These are phyloP conservation scores for Strigops habroptila DNA, from an alignment of 2,113 vertebrate genomes.

Conservation along the genomic window DNA sequence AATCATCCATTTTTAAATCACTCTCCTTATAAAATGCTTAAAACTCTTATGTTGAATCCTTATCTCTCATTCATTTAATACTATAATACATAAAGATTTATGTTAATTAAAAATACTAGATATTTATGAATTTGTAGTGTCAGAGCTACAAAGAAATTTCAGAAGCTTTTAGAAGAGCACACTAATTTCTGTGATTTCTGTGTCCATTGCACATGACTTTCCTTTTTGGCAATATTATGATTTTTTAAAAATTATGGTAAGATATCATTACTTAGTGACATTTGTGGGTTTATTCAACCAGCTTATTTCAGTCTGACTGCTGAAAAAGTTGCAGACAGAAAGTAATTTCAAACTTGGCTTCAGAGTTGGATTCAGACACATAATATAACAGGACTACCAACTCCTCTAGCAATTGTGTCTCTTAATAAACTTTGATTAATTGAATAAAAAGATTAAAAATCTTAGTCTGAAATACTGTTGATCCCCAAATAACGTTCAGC, in stretches of 20 bases:
- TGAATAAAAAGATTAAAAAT: neutral
- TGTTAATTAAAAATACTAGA: neutral
- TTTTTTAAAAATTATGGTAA: neutral
- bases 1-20: neutral
- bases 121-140: neutral
- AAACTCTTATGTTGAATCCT: neutral
- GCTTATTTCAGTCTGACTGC: neutral
- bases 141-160: neutral
- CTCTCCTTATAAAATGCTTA: neutral
- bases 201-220: neutral
- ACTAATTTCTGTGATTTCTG: neutral
- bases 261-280: neutral
- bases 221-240: neutral
- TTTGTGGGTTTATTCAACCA: neutral
- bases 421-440: neutral
- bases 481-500: neutral
- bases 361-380: neutral
- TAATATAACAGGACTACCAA: neutral
- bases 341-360: neutral
- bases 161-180: neutral
- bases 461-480: neutral
- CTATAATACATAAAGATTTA: slow-evolving; percentile 12
- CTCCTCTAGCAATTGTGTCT: neutral
- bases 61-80: neutral
- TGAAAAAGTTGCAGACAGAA: neutral